Evolutionary conservation across 2,797 vertebrate species (phyloP).

Genomic region (Eleutherodactylus coqui): DNA sequence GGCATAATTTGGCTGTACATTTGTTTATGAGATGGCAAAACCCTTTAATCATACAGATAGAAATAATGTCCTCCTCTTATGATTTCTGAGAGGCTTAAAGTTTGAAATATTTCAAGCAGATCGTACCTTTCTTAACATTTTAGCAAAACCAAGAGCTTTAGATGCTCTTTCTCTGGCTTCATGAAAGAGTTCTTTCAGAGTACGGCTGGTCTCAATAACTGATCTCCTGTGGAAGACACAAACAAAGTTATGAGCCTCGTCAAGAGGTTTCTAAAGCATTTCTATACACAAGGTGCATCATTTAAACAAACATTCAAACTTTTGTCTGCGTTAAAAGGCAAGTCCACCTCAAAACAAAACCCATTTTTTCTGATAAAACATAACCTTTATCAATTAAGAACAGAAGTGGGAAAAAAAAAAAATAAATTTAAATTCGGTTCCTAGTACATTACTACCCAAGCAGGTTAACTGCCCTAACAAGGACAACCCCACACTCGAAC

Average conservation of each 20-base stretch:
- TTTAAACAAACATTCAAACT: no score
- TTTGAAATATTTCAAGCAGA: no score
- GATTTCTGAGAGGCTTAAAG: background rate
- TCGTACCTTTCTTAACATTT: slow-evolving; percentile 97
- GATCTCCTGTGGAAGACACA: slow-evolving; percentile 82
- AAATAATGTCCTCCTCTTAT: background rate
- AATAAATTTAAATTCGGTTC: no score
- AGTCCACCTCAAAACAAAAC: no score
- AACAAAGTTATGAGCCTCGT: background rate
- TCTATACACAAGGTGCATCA: background rate
- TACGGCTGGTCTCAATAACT: slow-evolving; percentile 94
- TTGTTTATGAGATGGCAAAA: background rate
- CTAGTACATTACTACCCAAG: no score
- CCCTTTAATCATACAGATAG: background rate
- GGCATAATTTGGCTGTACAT: background rate
- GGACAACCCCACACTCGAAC: no score
- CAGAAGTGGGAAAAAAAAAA: no score
- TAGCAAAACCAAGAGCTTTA: slow-evolving; percentile 97
- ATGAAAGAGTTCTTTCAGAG: slow-evolving; percentile 96
- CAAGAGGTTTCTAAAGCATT: background rate
- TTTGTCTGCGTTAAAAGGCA: no score
- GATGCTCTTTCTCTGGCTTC: slow-evolving; percentile 96
- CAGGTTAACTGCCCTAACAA: no score
- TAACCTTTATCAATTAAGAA: no score
- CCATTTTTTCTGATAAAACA: no score